Base-by-base conservation (phyloP, 2,797 vertebrate genomes). In the Bradypodion pumilum region DNA sequence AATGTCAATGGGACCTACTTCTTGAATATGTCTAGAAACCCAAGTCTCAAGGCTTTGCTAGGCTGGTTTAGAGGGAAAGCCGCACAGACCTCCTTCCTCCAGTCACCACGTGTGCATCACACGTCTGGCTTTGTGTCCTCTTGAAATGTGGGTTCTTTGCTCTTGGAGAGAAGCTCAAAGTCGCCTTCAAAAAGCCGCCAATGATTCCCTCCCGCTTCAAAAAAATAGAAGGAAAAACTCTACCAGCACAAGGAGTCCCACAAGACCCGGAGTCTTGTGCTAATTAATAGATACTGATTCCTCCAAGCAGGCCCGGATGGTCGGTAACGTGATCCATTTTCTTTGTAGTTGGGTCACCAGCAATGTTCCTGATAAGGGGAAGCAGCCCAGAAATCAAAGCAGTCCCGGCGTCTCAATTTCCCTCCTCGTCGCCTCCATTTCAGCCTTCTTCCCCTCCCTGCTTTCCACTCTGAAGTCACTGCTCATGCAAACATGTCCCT, bases 331-430 rank as follows among this genome's bases (percentile, higher is more conserved):
- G 95, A 97, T n/a, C n/a, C 96, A 96, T 96, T 96, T 95, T 94
- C 93, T 96, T 97, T 97, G 95, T 98, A 96, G 95, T 96, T 79
- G 95, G 97, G 97, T 97, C 96, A 96, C 96, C 96, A 95, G 97
- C 96, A 97, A 97, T 97, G 97, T 97, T 98, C 96, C 96, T 94
- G 97, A 98, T 97, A 97, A 97, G 96, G 93, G 88, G 94, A 95
- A 92, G 96, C 95, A 94, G 90, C 27, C 95, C 94, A 89, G 88
- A 95, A 97, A 97, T 97, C 97, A 97, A 97, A 97, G 97, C 23
- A 95, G 94, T 96, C 96, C 95, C 96, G 97, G 96, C 95, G 91
- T 93, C 94, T 95, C 95, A 91, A 94, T 95, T 95, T 95, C 91
- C 91, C 91, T 91, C 91, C 46, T 92, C 29, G 87, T 92, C 87